Percentiles rank a stretch among this genome's conserved stretches.
Evolutionary conservation across 2,113 vertebrate genomes (phyloP).

Genomic region (human (Homo sapiens)): GRCh38 chr7:55524501-55525000

Average conservation of each 20-base stretch:
- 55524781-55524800: neutral
- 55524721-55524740: neutral
- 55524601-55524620: constrained; percentile 1
- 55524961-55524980: neutral
- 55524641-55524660: neutral
- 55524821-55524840: rapidly evolving
- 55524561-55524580: neutral
- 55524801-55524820: neutral
- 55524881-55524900: neutral
- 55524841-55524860: neutral
- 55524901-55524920: neutral
- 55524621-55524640: neutral
- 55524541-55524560: neutral
- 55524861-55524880: neutral
- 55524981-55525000: neutral
- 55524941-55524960: neutral
- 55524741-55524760: rapidly evolving
- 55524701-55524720: neutral
- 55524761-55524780: too few relatives aligned
- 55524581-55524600: neutral
- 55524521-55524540: neutral
- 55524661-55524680: neutral
- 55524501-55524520: neutral
- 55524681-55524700: neutral
- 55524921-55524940: neutral